Base-by-base conservation (phyloP, 2,888 invertebrate species). In the Melieria omissa region DNA sequence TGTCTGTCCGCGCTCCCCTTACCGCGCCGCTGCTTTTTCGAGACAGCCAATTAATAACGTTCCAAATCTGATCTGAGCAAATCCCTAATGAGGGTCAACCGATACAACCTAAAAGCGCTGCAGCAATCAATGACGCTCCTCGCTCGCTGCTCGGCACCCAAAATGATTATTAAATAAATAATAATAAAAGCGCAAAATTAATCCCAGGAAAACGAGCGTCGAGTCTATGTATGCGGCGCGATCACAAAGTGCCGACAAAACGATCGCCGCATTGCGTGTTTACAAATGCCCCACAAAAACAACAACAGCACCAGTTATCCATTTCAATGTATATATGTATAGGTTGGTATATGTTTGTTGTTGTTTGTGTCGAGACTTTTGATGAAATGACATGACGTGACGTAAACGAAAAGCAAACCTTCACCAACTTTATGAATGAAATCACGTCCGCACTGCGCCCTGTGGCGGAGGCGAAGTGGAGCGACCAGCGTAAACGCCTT, bases 361-460 rank as follows among this genome's bases (percentile, higher is more conserved):
- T 29, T 29, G 29, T 29, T 29, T 29, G 29, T 29, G 29, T 29
- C 29, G 8, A 45, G 47, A 14, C 41, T 16, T 62, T 75, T 77
- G 78, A 82, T 82, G 81, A 83, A 83, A 83, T 83, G 83, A 82
- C 81, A 81, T 81, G 83, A 82, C 83, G 82, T 82, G 83, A 80
- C 78, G 81, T 76, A 78, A 70, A 29, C 12, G 46, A 49, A 67
- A 67, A 29, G 16, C 16, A 60, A 44, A 58, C 66, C 5, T 52
- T n/a, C 14, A 52, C 52, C 6, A 52, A 52, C 4, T n/a, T 52
- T 47, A 60, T 58, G 67, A 60, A 68, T 61, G 67, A 68, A 68
- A 41, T 45, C n/a, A 29, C 41, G 47, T 47, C 12, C 10, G 58
- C 12, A 16, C 5, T 29, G 29, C 62, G 55, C 8, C n/a, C 44